These are phyloP conservation scores for Sorex fumeus DNA, from an alignment of 2,113 vertebrate genomes.

Conservation along the genomic window DNA sequence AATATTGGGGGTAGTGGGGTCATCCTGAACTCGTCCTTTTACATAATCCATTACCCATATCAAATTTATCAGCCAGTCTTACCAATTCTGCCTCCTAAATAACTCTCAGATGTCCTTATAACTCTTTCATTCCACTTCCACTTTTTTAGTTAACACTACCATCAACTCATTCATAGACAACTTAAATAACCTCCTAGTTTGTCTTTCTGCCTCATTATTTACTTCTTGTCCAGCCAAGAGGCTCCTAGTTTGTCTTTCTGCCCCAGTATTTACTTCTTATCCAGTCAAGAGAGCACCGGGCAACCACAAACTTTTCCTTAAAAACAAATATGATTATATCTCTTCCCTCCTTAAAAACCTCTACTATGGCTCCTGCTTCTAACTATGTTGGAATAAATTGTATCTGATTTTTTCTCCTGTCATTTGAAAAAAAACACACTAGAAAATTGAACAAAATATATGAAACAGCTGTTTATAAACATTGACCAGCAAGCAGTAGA, in stretches of 20 bases:
- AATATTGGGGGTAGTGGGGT: not conserved
- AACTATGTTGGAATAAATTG: not conserved
- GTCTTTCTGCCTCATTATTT: constrained; percentile 46
- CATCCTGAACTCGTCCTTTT: not conserved
- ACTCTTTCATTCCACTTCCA: not conserved
- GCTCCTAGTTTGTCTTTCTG: constrained; percentile 42
- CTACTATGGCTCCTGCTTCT: not conserved
- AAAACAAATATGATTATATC: constrained; percentile 22
- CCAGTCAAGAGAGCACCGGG: not conserved
- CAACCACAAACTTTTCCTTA: constrained; percentile 31
- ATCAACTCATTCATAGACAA: not conserved
- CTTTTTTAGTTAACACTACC: constrained; percentile 8
- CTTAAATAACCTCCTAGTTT: constrained; percentile 50
- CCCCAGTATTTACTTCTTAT: constrained; percentile 31
- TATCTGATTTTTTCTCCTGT: constrained; percentile 4
- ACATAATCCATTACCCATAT: constrained; percentile 2
- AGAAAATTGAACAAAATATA: constrained; percentile 43
- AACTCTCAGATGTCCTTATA: constrained; percentile 7
- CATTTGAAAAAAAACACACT: not conserved
- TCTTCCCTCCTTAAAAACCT: constrained; percentile 27
- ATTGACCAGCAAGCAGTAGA: not conserved
- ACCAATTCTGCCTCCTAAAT: not conserved
- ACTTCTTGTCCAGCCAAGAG: not conserved
- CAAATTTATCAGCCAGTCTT: constrained; percentile 7
- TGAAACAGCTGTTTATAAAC: constrained; percentile 22